A percentile compares a stretch with the other conserved stretches of the same genome.
These are phyloP conservation scores for Phoxinus dragarum DNA, from an alignment of 2,797 vertebrate species.

Conservation along the genomic window DNA sequence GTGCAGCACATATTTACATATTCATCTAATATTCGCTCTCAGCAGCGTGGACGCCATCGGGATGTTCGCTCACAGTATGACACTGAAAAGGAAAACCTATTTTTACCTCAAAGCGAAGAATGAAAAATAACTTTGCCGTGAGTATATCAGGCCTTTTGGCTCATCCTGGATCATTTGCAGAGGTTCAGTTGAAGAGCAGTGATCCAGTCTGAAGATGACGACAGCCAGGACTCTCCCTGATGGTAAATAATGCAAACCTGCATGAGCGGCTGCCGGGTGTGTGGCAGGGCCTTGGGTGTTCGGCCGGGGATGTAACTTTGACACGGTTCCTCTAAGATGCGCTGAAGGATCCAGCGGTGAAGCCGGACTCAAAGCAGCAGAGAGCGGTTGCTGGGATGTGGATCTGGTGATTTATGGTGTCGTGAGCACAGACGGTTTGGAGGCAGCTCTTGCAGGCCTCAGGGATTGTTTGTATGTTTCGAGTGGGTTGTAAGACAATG, in stretches of 20 bases:
- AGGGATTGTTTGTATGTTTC: neutral
- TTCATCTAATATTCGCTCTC: too few relatives aligned
- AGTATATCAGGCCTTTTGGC: too few relatives aligned
- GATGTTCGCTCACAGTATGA: too few relatives aligned
- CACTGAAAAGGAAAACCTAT: too few relatives aligned
- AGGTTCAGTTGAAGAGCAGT: neutral
- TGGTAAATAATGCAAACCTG: neutral
- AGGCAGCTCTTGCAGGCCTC: neutral
- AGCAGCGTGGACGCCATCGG: too few relatives aligned
- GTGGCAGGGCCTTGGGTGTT: neutral
- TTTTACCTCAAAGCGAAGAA: too few relatives aligned
- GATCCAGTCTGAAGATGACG: neutral
- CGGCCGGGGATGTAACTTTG: neutral
- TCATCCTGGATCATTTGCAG: neutral
- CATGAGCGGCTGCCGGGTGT: neutral
- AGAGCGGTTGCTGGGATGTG: neutral
- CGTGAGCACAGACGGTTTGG: neutral
- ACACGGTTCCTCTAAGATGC: neutral
- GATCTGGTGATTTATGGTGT: neutral
- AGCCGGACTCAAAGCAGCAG: neutral
- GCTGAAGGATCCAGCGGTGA: neutral
- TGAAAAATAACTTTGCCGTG: too few relatives aligned
- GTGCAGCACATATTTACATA: too few relatives aligned
- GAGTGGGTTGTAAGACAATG: neutral
- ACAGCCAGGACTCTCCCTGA: neutral